Evolutionary conservation across 1,140 invertebrate genomes (phyloP), one percentile per base, ranked within the genome.

Genomic region (Gryllus bimaculatus): DNA sequence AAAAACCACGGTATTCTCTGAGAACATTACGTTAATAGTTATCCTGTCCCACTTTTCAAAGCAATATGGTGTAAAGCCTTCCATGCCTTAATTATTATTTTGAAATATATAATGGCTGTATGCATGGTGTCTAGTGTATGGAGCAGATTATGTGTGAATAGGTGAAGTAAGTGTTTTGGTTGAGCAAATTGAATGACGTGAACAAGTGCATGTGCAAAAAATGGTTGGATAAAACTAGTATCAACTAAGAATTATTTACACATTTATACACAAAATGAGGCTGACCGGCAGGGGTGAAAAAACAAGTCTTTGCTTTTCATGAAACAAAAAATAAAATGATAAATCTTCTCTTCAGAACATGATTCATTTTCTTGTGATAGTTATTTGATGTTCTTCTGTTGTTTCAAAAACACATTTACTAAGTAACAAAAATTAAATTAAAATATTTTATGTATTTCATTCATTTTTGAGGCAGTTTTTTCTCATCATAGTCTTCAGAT

Each of bases 241-340:
- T n/a, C 18, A 13, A 13, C 18, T 13, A 66, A 39, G n/a, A 77
- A 49, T 20, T 20, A 54, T 54, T 54, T 47, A 77, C 76, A 54
- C 20, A 47, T 77, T 54, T 15, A 49, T 15, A 77, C 12, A 48
- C 48, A 47, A 18, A 48, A 18, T 77, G 47, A 77, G 75, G 76
- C 54, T 66, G 54, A 49, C 13, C 76, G 47, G 47, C 47, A 76
- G 8, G 76, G 76, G n/a, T 76, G 21, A 48, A 66, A 7, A 66
- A 76, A 75, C 26, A 49, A 77, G 76, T 77, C 76, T 77, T 77
- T 77, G 76, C 47, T 48, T 48, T 77, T 77, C 48, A 10, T 77
- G 48, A n/a, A 77, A 77, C 76, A 77, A 77, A 76, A 77, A 77
- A 77, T 77, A 77, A 77, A 77, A 77, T 77, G 48, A 77, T 48